A percentile compares a stretch with the other conserved stretches of the same genome.
These are phyloP conservation scores for Microctenopoma lineatum DNA, from an alignment of 2,797 vertebrate species.

Conservation along the genomic window DNA sequence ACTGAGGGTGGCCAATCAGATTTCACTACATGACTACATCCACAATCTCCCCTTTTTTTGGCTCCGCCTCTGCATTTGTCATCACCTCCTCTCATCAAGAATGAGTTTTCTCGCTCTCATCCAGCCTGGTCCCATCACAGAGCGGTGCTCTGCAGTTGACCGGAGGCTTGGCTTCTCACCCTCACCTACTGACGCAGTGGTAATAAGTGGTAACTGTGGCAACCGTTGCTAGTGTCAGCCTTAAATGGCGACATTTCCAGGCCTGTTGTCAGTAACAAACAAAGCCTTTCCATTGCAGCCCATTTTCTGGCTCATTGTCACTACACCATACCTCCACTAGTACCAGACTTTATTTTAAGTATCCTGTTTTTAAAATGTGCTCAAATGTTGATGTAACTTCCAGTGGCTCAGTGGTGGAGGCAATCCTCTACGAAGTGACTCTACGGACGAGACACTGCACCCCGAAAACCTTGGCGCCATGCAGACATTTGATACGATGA, in stretches of 20 bases:
- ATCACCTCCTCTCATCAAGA: constrained; percentile 6
- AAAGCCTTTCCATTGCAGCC: constrained; percentile 43
- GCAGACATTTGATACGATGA: background rate
- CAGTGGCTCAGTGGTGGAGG: too few relatives aligned
- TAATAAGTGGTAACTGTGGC: constrained; percentile 64
- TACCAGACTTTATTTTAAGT: background rate
- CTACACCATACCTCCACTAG: background rate
- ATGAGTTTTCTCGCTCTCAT: background rate
- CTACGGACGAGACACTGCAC: too few relatives aligned
- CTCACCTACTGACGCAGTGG: constrained; percentile 44
- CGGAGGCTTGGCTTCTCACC: constrained; percentile 47
- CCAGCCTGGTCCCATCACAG: constrained; percentile 13
- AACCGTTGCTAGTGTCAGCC: constrained; percentile 48
- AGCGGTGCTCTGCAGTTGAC: constrained; percentile 31
- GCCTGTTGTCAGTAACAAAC: constrained; percentile 52
- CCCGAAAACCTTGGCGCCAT: too few relatives aligned
- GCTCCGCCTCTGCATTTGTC: constrained; percentile 14
- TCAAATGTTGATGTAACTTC: background rate
- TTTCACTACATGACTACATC: constrained; percentile 7
- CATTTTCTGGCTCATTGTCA: constrained; percentile 41
- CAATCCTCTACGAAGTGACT: too few relatives aligned
- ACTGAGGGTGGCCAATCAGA: constrained; percentile 11
- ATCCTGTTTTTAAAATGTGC: constrained; percentile 5
- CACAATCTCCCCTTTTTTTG: background rate
- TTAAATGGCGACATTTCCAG: constrained; percentile 58